Percentiles rank a stretch among this genome's conserved stretches.
Evolutionary conservation across 2,888 invertebrate species (phyloP).

Genomic region (Rosalia funebris): DNA sequence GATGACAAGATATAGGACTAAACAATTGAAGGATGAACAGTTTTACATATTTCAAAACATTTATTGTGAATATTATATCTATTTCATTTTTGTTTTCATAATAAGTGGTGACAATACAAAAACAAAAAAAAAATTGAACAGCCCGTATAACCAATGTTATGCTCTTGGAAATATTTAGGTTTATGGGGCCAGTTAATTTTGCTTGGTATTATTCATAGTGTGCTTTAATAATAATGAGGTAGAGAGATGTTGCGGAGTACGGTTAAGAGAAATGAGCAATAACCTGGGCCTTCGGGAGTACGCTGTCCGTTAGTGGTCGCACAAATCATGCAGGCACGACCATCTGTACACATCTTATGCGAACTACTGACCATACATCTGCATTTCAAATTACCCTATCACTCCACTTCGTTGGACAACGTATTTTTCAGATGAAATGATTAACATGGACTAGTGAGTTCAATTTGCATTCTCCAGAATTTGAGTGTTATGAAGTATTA

Average conservation of each 20-base stretch:
- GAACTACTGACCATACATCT: slow-evolving; percentile 59
- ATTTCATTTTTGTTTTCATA: no score
- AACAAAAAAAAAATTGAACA: no score
- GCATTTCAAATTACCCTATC: slow-evolving; percentile 60
- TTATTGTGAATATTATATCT: no score
- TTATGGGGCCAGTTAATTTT: slow-evolving; percentile 46
- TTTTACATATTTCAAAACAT: no score
- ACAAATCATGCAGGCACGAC: slow-evolving; percentile 61
- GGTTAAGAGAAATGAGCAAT: slow-evolving; percentile 43
- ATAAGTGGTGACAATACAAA: no score
- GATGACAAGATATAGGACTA: no score
- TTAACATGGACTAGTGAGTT: background rate
- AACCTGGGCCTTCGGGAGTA: slow-evolving; percentile 42
- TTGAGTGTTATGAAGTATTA: background rate
- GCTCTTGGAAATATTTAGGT: slow-evolving; percentile 39
- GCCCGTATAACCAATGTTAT: no score
- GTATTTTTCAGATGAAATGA: slow-evolving; percentile 22
- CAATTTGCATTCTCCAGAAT: no score
- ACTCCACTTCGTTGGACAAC: slow-evolving; percentile 35
- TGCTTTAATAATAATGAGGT: slow-evolving; percentile 49
- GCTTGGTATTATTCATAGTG: slow-evolving; percentile 48
- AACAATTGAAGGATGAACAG: no score
- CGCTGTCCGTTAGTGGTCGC: slow-evolving; percentile 59
- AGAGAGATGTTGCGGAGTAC: slow-evolving; percentile 27
- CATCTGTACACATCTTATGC: slow-evolving; percentile 60